Base-by-base conservation (phyloP, 1,140 invertebrate species). In the Papilio helenus region DNA sequence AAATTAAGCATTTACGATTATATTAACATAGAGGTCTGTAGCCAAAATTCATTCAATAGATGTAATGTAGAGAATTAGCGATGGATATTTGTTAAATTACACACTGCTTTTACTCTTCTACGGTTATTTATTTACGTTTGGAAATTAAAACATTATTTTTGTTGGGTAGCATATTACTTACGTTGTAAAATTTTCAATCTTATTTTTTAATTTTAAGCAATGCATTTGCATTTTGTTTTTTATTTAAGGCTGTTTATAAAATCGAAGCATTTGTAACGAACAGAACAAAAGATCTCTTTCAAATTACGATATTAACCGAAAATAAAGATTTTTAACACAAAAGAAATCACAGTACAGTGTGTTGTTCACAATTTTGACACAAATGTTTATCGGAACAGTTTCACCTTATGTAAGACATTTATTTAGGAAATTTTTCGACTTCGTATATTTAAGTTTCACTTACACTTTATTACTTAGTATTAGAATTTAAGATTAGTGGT, bases 1-100 rank as follows among this genome's bases (percentile, higher is more conserved):
- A 65, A 61, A 39, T 77, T 61, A 76, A 61, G 42, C 10, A 65
- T 74, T 44, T 44, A 73, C 16, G n/a, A 74, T 23, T 74, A 26
- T 23, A 65, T 14, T 26, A 68, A 14, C 23, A 61, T 23, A 23
- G 58, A 26, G 58, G 23, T 26, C 2, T 26, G 23, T 26, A 61
- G 58, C 58, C 23, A 26, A 61, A 61, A 26, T 61, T 26, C 58
- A 61, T 61, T 61, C 58, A 61, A 61, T 61, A 61, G 58, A 61
- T 61, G 58, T 61, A 61, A 61, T 61, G 23, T 61, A 61, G 58
- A 61, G 23, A 1, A 23, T 26, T 61, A 23, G 23, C 34, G 2
- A 61, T 29, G 20, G 20, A 26, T 26, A 0, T 14, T 61, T 61
- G 18, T 61, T 55, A n/a, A 55, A 18, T 8, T 18, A 51, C 7